These are phyloP conservation scores for Lacerta agilis DNA, from an alignment of 2,797 vertebrate species.

Conservation along the genomic window DNA sequence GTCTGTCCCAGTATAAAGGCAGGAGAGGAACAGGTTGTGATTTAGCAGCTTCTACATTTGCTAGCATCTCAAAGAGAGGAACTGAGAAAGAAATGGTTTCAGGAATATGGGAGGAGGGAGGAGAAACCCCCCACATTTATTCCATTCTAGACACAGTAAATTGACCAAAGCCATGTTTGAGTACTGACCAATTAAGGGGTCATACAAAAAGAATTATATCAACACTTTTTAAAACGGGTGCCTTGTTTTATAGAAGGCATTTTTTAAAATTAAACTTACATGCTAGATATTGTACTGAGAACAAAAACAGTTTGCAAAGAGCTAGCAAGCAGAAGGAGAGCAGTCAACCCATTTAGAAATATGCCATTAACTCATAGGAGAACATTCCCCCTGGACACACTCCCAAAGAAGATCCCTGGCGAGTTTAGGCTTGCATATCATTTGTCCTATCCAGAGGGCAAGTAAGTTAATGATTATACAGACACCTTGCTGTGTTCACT, in stretches of 20 bases:
- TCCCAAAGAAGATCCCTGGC: constrained; percentile 69
- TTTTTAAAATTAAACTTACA: constrained; percentile 56
- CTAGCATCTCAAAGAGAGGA: not conserved
- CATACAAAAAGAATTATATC: constrained; percentile 50
- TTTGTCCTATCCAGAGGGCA: constrained; percentile 69
- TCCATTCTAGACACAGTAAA: constrained; percentile 56
- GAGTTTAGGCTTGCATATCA: constrained; percentile 71
- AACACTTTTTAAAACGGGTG: constrained; percentile 60
- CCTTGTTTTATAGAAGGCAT: constrained; percentile 48
- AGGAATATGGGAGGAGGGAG: constrained; percentile 34
- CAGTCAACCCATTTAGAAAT: constrained; percentile 67
- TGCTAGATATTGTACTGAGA: constrained; percentile 58
- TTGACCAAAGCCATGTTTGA: constrained; percentile 63
- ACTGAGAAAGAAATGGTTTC: not conserved
- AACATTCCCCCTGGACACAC: constrained; percentile 69
- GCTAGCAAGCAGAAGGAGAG: constrained; percentile 63
- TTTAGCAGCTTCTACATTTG: not conserved
- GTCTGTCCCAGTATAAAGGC: not conserved
- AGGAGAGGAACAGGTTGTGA: not conserved
- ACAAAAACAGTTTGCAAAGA: constrained; percentile 58
- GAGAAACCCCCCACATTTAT: constrained; percentile 56
- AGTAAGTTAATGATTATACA: constrained; percentile 74
- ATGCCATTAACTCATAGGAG: constrained; percentile 69
- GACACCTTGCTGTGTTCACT: constrained; percentile 69
- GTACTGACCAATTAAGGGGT: constrained; percentile 66